phyloP scores from a whole-genome alignment of 1,140 invertebrate genomes.

The Idris sp. region DNA sequence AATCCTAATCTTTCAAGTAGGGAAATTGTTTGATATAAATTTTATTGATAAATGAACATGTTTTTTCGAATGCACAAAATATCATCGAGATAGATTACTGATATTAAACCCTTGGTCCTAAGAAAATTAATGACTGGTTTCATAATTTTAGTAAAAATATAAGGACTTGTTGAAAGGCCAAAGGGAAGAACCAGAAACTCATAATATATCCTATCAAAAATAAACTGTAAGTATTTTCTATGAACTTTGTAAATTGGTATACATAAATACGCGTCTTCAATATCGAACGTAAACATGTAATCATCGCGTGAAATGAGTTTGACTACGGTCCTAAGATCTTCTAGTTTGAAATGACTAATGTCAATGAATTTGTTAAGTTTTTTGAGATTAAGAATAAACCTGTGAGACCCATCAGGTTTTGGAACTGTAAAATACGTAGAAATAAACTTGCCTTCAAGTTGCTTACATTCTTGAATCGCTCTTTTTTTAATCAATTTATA shows the following conservation, averaged over 20 bases:
- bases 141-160: background rate
- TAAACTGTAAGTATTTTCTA: background rate
- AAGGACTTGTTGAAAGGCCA: background rate
- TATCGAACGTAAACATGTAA: background rate
- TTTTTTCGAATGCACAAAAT: conserved; percentile 24
- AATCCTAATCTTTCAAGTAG: conserved; percentile 37
- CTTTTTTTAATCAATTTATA: conserved; percentile 7
- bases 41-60: background rate
- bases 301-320: background rate
- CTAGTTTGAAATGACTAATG: background rate
- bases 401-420: conserved; percentile 12
- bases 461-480: conserved; percentile 14
- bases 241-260: background rate
- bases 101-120: background rate
- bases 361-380: conserved; percentile 4
- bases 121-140: background rate
- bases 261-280: background rate
- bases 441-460: conserved; percentile 7
- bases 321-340: background rate
- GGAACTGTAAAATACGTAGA: conserved; percentile 17
- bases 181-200: background rate
- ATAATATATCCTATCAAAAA: background rate
- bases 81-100: conserved; percentile 29
- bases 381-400: conserved; percentile 16
- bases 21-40: conserved; percentile 18